phyloP scores from a whole-genome alignment of 2,113 vertebrate species.

The Nothobranchius furzeri region DNA sequence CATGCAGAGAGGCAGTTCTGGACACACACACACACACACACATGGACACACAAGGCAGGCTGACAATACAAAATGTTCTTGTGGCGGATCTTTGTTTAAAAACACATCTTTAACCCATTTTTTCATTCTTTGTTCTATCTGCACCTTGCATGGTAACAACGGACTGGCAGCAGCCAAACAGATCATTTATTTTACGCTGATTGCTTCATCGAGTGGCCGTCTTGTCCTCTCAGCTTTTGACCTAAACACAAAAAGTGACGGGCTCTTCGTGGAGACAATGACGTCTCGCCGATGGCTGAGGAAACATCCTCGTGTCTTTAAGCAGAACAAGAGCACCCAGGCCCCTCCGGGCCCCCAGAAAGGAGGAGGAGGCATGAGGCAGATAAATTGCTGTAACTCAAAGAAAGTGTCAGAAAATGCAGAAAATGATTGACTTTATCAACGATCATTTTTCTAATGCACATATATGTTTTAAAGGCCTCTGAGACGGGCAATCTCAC shows the following conservation, averaged over 20 bases:
- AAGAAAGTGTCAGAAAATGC: slow-evolving; percentile 63
- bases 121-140: slow-evolving; percentile 10
- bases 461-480: slow-evolving; percentile 73
- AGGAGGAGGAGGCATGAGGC: slow-evolving; percentile 32
- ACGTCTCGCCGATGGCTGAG: slow-evolving; percentile 30
- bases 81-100: slow-evolving; percentile 21
- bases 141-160: slow-evolving; percentile 23
- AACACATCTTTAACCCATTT: not conserved
- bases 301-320: slow-evolving; percentile 27
- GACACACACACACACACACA: slow-evolving; percentile 4
- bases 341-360: slow-evolving; percentile 25
- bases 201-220: slow-evolving; percentile 47
- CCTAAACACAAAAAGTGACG: slow-evolving; percentile 58
- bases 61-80: slow-evolving; percentile 33
- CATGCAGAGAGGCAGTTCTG: slow-evolving; percentile 7
- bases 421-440: slow-evolving; percentile 74
- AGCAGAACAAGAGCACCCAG: slow-evolving; percentile 36
- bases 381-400: slow-evolving; percentile 65
- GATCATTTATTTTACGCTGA: slow-evolving; percentile 55
- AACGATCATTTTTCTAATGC: slow-evolving; percentile 76
- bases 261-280: slow-evolving; percentile 50
- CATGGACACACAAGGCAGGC: slow-evolving; percentile 1
- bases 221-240: slow-evolving; percentile 59
- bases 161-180: slow-evolving; percentile 26
- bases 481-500: slow-evolving; percentile 53